A percentile compares a stretch with the other conserved stretches of the same genome.
phyloP scores from a whole-genome alignment of 2,113 vertebrate species.

The Grammomys surdaster region DNA sequence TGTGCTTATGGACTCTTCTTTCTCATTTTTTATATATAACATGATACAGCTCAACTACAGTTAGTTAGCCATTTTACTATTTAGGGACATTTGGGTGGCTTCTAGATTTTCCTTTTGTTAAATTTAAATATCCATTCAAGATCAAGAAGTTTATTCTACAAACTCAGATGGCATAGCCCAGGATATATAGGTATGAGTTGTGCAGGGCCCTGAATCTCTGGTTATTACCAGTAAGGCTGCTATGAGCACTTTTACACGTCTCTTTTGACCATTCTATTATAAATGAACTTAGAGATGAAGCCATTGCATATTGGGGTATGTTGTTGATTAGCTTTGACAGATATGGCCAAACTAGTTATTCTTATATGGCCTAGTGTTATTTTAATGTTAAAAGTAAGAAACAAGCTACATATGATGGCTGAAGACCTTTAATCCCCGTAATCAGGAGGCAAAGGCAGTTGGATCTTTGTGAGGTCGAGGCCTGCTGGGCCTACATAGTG shows the following conservation, averaged over 20 bases:
- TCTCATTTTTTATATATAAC: not conserved
- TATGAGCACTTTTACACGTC: not conserved
- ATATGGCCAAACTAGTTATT: not conserved
- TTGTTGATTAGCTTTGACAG: not conserved
- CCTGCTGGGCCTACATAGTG: not conserved
- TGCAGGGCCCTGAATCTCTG: not conserved
- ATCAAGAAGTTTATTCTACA: conserved; percentile 76
- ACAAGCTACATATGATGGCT: not conserved
- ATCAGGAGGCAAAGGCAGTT: not conserved
- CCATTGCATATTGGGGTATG: not conserved
- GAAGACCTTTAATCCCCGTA: not conserved
- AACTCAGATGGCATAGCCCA: conserved; percentile 53
- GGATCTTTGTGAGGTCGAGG: not conserved
- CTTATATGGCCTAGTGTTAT: not conserved
- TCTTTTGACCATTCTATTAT: not conserved
- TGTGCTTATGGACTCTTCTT: not conserved
- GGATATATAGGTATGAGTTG: conserved; percentile 34
- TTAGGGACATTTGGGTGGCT: not conserved
- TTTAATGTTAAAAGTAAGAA: conserved; percentile 41
- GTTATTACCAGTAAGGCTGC: not conserved
- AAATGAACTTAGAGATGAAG: not conserved
- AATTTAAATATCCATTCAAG: conserved; percentile 61
- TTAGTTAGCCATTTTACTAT: not conserved
- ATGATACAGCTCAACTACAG: not conserved
- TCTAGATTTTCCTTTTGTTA: not conserved